Conservation (phyloP, 2,888 invertebrate species). For the Pegoplata infirma region DNA sequence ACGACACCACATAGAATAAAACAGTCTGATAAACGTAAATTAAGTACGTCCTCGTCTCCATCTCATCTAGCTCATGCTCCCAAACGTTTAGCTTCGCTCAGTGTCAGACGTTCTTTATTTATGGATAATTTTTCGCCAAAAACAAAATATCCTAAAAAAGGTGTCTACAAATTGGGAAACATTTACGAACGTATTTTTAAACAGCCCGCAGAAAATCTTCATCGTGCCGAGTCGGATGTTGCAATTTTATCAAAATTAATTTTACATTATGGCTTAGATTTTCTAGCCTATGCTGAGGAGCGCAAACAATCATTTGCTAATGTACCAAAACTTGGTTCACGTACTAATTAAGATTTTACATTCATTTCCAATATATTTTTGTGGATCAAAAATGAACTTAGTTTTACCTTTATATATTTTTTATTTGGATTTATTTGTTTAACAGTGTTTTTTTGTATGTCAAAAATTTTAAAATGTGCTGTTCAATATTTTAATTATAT, state of each 20-base stretch:
- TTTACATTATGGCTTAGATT: slow-evolving; percentile 80
- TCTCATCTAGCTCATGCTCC: slow-evolving; percentile 49
- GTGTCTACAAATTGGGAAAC: slow-evolving; percentile 79
- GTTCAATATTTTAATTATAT: background rate
- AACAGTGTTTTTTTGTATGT: background rate
- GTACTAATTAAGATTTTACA: slow-evolving; percentile 1
- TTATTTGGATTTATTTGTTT: background rate
- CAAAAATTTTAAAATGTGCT: no score
- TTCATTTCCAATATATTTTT: no score
- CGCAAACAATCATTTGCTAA: slow-evolving; percentile 70
- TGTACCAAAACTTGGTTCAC: slow-evolving; percentile 57
- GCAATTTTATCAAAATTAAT: slow-evolving; percentile 82
- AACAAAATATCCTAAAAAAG: slow-evolving; percentile 69
- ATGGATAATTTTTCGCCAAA: slow-evolving; percentile 48
- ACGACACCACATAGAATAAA: slow-evolving; percentile 78
- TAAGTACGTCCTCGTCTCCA: slow-evolving; percentile 61
- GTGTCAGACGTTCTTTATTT: slow-evolving; percentile 33
- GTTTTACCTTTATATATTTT: background rate
- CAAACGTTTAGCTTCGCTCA: slow-evolving; percentile 2
- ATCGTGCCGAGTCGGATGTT: slow-evolving; percentile 85
- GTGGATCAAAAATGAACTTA: no score
- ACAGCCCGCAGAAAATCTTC: slow-evolving; percentile 78
- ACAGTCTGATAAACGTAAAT: slow-evolving; percentile 61
- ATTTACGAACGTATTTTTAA: slow-evolving; percentile 81
- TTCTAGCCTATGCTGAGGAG: slow-evolving; percentile 79